These are phyloP conservation scores for Metacarcinus magister DNA, from an alignment of 2,888 invertebrate species.

Conservation along the genomic window DNA sequence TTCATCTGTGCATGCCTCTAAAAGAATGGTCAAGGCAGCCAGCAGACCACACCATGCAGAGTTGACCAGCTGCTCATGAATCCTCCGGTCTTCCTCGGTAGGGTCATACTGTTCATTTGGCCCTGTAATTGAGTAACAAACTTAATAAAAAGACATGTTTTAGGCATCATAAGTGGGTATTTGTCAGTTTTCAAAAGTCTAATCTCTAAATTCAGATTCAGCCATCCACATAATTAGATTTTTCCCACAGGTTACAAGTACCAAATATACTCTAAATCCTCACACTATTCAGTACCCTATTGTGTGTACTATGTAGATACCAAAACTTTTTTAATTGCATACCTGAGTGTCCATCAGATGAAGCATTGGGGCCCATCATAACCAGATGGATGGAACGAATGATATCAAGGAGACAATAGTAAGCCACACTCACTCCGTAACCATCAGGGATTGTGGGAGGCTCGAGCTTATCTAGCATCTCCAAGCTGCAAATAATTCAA, in stretches of 20 bases:
- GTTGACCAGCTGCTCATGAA: slow-evolving; percentile 91
- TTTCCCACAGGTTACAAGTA: too few species aligned
- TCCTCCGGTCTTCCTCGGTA: slow-evolving; percentile 85
- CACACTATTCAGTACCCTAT: too few species aligned
- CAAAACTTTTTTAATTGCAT: not conserved
- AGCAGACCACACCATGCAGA: slow-evolving; percentile 98
- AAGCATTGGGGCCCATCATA: slow-evolving; percentile 75
- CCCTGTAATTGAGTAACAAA: slow-evolving; percentile 54
- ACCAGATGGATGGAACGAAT: slow-evolving; percentile 88
- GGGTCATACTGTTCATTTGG: slow-evolving; percentile 70
- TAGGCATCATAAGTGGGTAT: too few species aligned
- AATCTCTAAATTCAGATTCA: too few species aligned
- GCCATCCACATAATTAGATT: too few species aligned
- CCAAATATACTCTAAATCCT: too few species aligned
- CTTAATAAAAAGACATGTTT: not conserved
- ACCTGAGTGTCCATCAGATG: slow-evolving; percentile 62
- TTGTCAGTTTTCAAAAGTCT: too few species aligned
- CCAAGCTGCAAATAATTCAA: slow-evolving; percentile 88
- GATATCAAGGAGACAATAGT: slow-evolving; percentile 95
- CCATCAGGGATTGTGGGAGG: slow-evolving; percentile 98
- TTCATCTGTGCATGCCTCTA: slow-evolving; percentile 98
- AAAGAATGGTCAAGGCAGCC: slow-evolving; percentile 94
- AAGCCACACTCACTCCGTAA: slow-evolving; percentile 98
- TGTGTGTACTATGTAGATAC: too few species aligned
- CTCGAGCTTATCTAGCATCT: slow-evolving; percentile 97